Base-by-base conservation (phyloP, 1,140 invertebrate species). In the Pachyrhynchus sulphureomaculatus region DNA sequence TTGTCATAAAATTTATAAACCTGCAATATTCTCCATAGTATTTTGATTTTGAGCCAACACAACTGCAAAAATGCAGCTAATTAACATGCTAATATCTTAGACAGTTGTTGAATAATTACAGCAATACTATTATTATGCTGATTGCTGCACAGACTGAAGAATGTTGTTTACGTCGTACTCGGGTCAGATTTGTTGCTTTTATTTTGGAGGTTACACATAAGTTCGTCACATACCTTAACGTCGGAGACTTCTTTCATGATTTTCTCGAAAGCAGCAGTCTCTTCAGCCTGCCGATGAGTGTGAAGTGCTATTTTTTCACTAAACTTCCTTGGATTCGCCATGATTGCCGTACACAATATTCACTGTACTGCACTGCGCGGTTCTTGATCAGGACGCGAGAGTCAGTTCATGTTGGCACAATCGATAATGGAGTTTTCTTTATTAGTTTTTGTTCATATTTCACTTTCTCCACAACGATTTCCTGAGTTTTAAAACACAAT, bases 221-320 rank as follows among this genome's bases (percentile, higher is more conserved):
- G 8, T 36, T 55, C 39, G 17, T 26, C 54, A 76, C 82, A 78
- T 80, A 85, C 84, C 79, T 79, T 82, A 72, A 91, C 93, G 79
- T 89, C 89, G 71, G 88, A 89, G 69, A 97, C 94, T 84, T 97
- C 95, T 76, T 88, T 87, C 90, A 98, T 93, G 73, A 98, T 96
- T 78, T 94, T 86, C 79, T 97, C 92, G 80, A 97, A 98, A 68
- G 91, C 91, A 59, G 92, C 93, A 48, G 93, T 96, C 81, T 95
- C 95, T 79, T 97, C 95, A 34, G 93, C 93, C 80, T 98, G 92
- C 81, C 96, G 96, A 83, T 97, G 95, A 80, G 90, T 95, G 78
- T 96, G 92, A 72, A 97, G 84, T 65, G 95, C 95, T 76, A 98
- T 98, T 86, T 98, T 98, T 82, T 98, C 95, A 84, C 93, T 96